Evolutionary conservation across 37 sponge, comb jelly and placozoan species (phyloP).

Genomic region (Amphimedon queenslandica): DNA sequence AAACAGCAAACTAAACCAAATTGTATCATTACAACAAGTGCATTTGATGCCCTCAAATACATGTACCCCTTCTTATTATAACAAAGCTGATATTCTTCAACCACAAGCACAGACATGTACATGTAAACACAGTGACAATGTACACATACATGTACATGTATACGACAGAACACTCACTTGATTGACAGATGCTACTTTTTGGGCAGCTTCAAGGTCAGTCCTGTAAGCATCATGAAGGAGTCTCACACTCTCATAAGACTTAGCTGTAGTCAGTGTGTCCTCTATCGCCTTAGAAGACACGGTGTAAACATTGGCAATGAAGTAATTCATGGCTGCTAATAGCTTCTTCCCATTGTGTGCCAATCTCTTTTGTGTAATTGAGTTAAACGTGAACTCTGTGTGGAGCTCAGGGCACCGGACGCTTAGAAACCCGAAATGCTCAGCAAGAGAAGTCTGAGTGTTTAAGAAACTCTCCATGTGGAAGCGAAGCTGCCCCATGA

Average conservation of each 20-base stretch:
- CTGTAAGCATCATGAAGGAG: constrained; percentile 85
- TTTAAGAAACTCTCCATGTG: constrained; percentile 56
- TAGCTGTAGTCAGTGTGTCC: constrained; percentile 83
- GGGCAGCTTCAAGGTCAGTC: constrained; percentile 66
- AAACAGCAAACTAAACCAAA: too few species aligned
- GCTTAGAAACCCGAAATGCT: constrained; percentile 86
- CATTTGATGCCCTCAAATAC: too few species aligned
- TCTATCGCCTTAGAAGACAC: constrained; percentile 86
- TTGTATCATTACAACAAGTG: too few species aligned
- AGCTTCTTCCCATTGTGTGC: constrained; percentile 72
- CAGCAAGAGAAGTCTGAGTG: constrained; percentile 75
- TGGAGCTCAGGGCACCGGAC: constrained; percentile 69
- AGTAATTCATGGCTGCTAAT: constrained; percentile 46
- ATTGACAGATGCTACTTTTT: not conserved
- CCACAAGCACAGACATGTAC: not conserved
- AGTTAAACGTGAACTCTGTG: constrained; percentile 73
- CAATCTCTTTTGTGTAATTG: constrained; percentile 74
- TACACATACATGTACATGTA: not conserved
- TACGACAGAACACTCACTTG: not conserved
- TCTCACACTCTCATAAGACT: constrained; percentile 75
- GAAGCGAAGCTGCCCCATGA: constrained; percentile 44
- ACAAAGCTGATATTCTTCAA: too few species aligned
- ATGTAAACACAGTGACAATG: not conserved
- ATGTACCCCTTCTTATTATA: too few species aligned
- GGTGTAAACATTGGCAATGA: constrained; percentile 66